Evolutionary conservation across 1,140 invertebrate species (phyloP).

Genomic region (Lasaia peninsularis): DNA sequence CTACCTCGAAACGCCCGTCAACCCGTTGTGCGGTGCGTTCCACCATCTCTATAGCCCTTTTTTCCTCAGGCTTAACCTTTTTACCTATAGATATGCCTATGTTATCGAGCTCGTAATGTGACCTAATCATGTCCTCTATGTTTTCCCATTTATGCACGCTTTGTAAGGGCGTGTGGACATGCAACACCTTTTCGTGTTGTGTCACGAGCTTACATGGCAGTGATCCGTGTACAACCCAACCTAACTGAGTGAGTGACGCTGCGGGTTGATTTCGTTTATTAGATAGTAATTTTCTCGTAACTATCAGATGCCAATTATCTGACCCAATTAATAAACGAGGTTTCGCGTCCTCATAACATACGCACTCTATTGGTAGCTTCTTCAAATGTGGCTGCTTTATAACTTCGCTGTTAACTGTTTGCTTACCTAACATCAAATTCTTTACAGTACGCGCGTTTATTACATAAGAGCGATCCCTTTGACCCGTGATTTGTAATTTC

Average conservation of each 20-base stretch:
- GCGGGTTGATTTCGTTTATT: conserved; percentile 17
- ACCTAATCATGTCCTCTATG: not conserved
- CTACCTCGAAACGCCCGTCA: too few species aligned
- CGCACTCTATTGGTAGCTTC: too few species aligned
- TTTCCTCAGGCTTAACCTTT: too few species aligned
- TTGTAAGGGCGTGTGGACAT: too few species aligned
- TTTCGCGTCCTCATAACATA: conserved; percentile 2
- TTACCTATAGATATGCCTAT: not conserved
- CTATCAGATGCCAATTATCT: conserved; percentile 24
- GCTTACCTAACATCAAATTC: not conserved
- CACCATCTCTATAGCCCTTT: too few species aligned
- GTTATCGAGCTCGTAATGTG: conserved; percentile 5
- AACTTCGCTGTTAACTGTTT: not conserved
- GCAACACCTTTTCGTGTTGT: not conserved
- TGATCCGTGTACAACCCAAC: conserved; percentile 16
- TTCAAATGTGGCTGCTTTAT: not conserved
- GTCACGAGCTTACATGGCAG: not conserved
- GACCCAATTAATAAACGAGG: conserved; percentile 15
- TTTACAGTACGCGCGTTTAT: conserved; percentile 7
- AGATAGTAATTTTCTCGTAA: conserved; percentile 11
- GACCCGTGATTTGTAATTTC: not conserved
- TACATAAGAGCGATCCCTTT: not conserved
- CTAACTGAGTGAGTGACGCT: conserved; percentile 18
- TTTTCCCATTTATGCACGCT: too few species aligned
- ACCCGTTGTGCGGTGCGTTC: too few species aligned